These are phyloP conservation scores for Poeciliopsis presidionis DNA, from an alignment of 2,797 vertebrate genomes.

Conservation along the genomic window DNA sequence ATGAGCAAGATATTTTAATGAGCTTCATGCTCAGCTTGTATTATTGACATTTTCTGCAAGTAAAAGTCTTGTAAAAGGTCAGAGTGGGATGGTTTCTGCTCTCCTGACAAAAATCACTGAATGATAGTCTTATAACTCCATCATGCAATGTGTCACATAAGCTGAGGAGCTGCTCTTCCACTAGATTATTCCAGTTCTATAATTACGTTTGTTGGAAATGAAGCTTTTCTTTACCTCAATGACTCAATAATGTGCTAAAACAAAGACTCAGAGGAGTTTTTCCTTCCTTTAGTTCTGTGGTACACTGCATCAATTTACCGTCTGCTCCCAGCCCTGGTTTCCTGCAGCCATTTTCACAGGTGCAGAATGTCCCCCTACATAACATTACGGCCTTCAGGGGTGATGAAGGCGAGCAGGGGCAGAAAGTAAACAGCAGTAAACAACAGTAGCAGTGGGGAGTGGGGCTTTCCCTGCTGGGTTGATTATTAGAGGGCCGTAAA, in stretches of 20 bases:
- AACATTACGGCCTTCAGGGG: constrained; percentile 48
- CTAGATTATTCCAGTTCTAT: neutral
- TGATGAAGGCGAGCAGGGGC: constrained; percentile 38
- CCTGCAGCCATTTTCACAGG: constrained; percentile 38
- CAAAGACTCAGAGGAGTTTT: neutral
- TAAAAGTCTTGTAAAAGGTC: constrained; percentile 13
- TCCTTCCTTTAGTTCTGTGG: constrained; percentile 14
- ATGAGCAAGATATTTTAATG: neutral
- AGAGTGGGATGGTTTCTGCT: neutral
- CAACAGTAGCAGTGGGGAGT: constrained; percentile 65
- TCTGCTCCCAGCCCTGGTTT: constrained; percentile 5
- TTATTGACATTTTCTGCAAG: constrained; percentile 4
- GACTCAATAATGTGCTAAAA: neutral
- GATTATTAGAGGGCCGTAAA: constrained; percentile 78
- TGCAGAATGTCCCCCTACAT: constrained; percentile 22
- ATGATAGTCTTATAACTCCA: neutral
- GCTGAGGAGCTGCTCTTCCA: neutral
- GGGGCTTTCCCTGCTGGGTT: constrained; percentile 63
- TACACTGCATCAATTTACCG: constrained; percentile 8
- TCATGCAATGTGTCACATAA: neutral
- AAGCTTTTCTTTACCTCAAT: neutral
- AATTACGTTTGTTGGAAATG: neutral
- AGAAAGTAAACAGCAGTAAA: constrained; percentile 74
- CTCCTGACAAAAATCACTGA: neutral
- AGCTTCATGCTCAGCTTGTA: neutral